Percentiles rank a stretch among this genome's conserved stretches.
phyloP scores from a whole-genome alignment of 2,113 vertebrate species.

The Ifrita kowaldi region DNA sequence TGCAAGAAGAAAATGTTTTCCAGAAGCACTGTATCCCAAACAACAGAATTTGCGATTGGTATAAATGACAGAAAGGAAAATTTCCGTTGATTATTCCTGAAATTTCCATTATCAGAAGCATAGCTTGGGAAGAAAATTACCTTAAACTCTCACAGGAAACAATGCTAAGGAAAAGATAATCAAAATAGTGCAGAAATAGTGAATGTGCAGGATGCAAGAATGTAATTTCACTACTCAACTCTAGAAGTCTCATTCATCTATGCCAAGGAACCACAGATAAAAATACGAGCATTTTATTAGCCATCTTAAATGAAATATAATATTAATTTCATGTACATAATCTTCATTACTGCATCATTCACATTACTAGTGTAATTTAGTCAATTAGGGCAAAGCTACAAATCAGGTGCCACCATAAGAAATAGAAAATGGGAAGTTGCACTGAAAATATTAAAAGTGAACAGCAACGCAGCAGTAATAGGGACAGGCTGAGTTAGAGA shows the following conservation, averaged over 20 bases:
- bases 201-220: neutral
- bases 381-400: slow-evolving; percentile 20
- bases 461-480: neutral
- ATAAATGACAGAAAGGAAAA: neutral
- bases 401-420: slow-evolving; percentile 28
- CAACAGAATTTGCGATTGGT: neutral
- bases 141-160: neutral
- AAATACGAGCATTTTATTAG: slow-evolving; percentile 47
- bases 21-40: neutral
- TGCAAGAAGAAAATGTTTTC: neutral
- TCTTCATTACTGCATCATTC: slow-evolving; percentile 33
- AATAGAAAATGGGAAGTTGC: neutral
- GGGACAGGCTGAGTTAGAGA: neutral
- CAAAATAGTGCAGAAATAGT: neutral
- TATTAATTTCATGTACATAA: slow-evolving; percentile 42
- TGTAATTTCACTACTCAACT: neutral
- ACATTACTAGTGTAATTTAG: slow-evolving; percentile 13
- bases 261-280: slow-evolving; percentile 11
- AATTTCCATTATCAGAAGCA: neutral
- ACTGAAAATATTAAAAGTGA: neutral
- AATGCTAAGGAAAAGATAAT: neutral
- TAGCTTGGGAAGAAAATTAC: neutral
- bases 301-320: slow-evolving; percentile 47
- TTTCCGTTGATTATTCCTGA: neutral
- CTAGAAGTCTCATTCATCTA: neutral